These are phyloP conservation scores for Antechinus flavipes DNA, from an alignment of 2,113 vertebrate species.

Conservation along the genomic window DNA sequence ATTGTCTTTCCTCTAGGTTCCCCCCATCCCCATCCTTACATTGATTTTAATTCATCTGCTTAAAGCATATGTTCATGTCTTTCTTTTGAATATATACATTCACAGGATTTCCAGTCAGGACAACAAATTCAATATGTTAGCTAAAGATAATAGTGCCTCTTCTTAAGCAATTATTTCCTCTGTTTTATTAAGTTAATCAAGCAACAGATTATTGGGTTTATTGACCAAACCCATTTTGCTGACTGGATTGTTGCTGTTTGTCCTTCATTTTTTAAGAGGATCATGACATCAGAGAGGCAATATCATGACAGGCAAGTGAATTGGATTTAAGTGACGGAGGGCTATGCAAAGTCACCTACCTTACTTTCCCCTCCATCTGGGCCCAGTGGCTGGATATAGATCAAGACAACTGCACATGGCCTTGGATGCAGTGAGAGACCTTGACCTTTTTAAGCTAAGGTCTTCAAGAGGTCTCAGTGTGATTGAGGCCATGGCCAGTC, in stretches of 20 bases:
- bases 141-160: not conserved
- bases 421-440: too few species aligned
- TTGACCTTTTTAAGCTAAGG: too few species aligned
- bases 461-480: too few species aligned
- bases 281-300: too few species aligned
- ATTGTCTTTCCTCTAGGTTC: not conserved
- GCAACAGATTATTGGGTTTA: not conserved
- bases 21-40: not conserved
- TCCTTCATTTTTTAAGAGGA: too few species aligned
- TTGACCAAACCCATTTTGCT: not conserved
- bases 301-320: too few species aligned
- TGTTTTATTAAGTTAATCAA: not conserved
- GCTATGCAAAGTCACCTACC: too few species aligned
- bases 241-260: not conserved
- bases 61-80: not conserved
- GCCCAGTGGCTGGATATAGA: too few species aligned
- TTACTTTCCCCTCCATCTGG: too few species aligned
- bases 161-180: not conserved
- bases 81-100: not conserved
- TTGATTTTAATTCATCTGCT: not conserved
- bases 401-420: too few species aligned
- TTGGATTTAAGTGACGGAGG: too few species aligned
- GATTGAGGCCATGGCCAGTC: too few species aligned
- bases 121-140: not conserved
- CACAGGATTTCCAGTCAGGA: not conserved